A percentile compares a stretch with the other conserved stretches of the same genome.
phyloP scores from a whole-genome alignment of 2,113 vertebrate species.

The Cyphomyrus plagiostoma region DNA sequence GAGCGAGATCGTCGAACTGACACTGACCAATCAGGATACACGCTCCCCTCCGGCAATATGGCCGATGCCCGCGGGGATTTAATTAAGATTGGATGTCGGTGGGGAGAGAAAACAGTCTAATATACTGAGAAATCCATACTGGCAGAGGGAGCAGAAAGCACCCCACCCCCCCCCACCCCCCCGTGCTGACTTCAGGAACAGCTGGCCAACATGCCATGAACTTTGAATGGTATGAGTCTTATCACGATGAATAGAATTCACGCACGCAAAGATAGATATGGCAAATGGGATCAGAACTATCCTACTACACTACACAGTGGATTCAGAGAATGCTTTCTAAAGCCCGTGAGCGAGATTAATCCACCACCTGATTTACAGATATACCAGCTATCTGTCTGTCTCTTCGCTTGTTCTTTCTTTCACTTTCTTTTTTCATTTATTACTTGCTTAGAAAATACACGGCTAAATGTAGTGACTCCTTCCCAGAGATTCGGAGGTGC shows the following conservation, averaged over 20 bases:
- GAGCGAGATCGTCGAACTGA: not conserved
- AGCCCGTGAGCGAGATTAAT: not conserved
- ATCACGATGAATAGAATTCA: not conserved
- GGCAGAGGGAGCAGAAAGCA: no score
- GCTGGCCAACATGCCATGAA: not conserved
- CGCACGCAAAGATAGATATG: not conserved
- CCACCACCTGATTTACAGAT: not conserved
- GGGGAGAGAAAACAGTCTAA: not conserved
- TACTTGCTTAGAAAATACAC: not conserved
- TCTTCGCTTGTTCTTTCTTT: not conserved
- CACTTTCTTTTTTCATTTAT: not conserved
- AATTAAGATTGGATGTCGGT: not conserved
- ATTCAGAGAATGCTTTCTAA: not conserved
- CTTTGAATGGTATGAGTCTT: conserved; percentile 11
- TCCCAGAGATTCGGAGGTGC: not conserved
- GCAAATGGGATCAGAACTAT: not conserved
- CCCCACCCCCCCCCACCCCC: no score
- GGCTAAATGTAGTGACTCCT: not conserved
- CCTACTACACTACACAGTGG: not conserved
- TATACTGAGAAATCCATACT: not conserved
- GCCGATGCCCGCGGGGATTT: not conserved
- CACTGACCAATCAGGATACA: not conserved
- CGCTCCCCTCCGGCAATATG: not conserved
- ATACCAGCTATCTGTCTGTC: not conserved
- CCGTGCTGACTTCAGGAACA: not conserved